phyloP scores from a whole-genome alignment of 2,113 vertebrate genomes.

The Acrocephalus arundinaceus region DNA sequence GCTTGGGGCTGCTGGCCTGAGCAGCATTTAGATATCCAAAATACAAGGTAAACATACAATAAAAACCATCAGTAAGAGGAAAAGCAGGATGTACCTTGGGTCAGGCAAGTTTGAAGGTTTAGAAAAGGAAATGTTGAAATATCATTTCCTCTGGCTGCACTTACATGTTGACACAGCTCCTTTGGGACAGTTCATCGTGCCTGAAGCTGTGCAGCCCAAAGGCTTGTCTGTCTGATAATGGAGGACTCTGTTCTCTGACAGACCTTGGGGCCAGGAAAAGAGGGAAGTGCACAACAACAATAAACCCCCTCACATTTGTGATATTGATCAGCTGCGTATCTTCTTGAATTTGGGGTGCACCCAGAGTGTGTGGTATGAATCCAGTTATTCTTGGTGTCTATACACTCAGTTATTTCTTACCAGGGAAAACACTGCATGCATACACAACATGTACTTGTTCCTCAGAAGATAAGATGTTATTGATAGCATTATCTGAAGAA shows the following conservation, averaged over 20 bases:
- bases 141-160: not conserved
- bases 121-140: not conserved
- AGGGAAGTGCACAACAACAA: not conserved
- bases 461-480: not conserved
- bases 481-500: not conserved
- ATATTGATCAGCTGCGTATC: not conserved
- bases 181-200: not conserved
- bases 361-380: not conserved
- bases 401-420: not conserved
- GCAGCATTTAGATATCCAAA: not conserved
- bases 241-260: not conserved
- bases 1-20: not conserved
- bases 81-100: not conserved
- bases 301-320: not conserved
- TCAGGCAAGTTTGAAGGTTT: not conserved
- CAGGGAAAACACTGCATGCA: not conserved
- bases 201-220: not conserved
- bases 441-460: not conserved
- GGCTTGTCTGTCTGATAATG: not conserved
- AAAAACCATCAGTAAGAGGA: not conserved
- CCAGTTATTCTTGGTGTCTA: not conserved
- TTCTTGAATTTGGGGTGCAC: not conserved
- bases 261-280: not conserved
- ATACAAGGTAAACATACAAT: not conserved
- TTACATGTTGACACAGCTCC: not conserved